Percentiles rank a stretch among this genome's conserved stretches.
These are phyloP conservation scores for Drosophila birchii DNA, from an alignment of 2,888 invertebrate genomes.

Conservation along the genomic window DNA sequence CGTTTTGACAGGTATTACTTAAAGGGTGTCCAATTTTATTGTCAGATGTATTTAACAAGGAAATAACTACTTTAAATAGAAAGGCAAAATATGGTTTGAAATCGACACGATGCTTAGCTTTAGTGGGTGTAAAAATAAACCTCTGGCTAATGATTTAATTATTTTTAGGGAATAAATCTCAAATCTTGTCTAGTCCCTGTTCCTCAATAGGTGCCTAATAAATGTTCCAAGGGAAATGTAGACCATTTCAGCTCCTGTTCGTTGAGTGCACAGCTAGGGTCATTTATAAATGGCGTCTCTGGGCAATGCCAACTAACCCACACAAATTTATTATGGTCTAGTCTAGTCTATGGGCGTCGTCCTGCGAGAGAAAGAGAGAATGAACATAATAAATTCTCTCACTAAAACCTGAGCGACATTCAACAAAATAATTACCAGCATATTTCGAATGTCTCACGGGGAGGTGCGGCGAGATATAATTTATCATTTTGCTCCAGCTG, in stretches of 20 bases:
- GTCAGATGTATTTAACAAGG: too few relatives aligned
- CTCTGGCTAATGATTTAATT: neutral
- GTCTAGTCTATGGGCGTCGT: constrained; percentile 26
- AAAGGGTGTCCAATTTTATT: neutral
- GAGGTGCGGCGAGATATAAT: constrained; percentile 39
- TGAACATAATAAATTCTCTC: constrained; percentile 64
- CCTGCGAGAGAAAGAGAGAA: constrained; percentile 24
- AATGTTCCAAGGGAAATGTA: neutral
- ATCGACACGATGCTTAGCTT: too few relatives aligned
- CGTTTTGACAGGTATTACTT: constrained; percentile 24
- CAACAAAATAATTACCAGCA: constrained; percentile 80
- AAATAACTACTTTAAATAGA: neutral
- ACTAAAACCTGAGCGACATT: constrained; percentile 73
- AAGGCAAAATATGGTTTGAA: neutral
- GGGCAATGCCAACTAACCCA: constrained; percentile 54
- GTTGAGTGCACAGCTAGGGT: constrained; percentile 19
- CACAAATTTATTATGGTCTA: constrained; percentile 66
- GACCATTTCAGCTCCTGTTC: constrained; percentile 7
- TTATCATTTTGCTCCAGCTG: constrained; percentile 40
- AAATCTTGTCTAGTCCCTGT: neutral
- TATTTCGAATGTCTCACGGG: constrained; percentile 72
- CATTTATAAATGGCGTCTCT: constrained; percentile 39
- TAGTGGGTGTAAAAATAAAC: neutral
- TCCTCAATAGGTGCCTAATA: neutral
- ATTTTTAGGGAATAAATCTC: neutral